Evolutionary conservation across 2,113 vertebrate species (phyloP).

Genomic region (Gallinago jamesoni): DNA sequence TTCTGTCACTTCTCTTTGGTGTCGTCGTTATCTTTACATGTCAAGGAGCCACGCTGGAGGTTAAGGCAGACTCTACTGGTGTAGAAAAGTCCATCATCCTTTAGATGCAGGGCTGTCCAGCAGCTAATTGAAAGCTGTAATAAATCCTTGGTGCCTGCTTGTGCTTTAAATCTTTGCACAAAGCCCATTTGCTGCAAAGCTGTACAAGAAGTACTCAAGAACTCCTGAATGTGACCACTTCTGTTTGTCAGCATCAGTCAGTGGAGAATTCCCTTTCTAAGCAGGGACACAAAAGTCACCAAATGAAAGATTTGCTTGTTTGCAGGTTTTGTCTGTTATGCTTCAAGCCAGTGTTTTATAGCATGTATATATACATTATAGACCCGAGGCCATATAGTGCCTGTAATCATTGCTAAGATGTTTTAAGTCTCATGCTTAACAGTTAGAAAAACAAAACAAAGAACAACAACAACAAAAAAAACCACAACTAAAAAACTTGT

Average conservation of each 20-base stretch:
- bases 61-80: neutral
- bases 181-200: neutral
- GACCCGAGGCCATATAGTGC: neutral
- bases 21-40: fast-evolving
- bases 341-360: neutral
- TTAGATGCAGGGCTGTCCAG: neutral
- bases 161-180: neutral
- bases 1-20: neutral
- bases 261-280: neutral
- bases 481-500: neutral
- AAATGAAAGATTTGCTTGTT: neutral
- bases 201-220: neutral
- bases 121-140: neutral
- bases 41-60: neutral
- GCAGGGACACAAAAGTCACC: neutral
- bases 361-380: fast-evolving
- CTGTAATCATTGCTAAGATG: neutral
- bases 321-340: neutral
- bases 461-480: neutral
- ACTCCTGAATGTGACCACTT: neutral
- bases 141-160: neutral
- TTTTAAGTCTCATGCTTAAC: neutral
- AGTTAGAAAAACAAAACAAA: neutral
- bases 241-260: neutral
- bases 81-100: neutral